Base-by-base conservation (phyloP, 2,113 vertebrate species). In the Ardeotis arabs region DNA sequence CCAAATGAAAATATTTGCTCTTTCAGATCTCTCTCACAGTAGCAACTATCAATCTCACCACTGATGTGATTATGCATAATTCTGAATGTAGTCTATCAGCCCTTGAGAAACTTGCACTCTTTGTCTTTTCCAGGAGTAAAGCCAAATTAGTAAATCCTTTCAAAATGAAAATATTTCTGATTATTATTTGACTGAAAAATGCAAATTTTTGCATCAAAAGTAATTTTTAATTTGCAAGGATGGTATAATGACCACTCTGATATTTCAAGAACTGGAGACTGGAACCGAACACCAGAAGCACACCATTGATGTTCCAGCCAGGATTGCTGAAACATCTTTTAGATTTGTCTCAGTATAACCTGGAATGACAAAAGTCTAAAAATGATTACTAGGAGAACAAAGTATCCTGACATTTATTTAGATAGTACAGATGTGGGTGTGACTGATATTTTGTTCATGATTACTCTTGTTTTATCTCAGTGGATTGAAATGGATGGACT, bases 1-100 rank as follows among this genome's bases (percentile, higher is more conserved):
- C 44, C 33, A 74, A 75, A 75, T 76, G 53, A 80, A 95, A 92
- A 92, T 79, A 82, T 82, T 93, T 90, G 12, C 35, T 87, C 25
- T 95, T 90, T 85, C 81, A 86, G 45, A 27, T 47, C 25, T 60
- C 22, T 91, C 24, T 78, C 41, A 28, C 49, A 73, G 79, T 47
- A 67, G 23, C 50, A 89, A 28, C 69, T 70, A 73, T 59, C 28
- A 89, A 6, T 84, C 55, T 77, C 74, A 45, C 3, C 4, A 56
- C 7, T 74, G 55, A 73, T 85, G 31, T 69, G 35, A 67, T 47
- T 82, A 60, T 74, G 18, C 25, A 29, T 90, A 74, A 66, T 49
- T 81, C 75, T 79, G 44, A 82, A 67, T 13, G 22, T 20, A 67
- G 18, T 70, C 41, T 75, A 18, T 74, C 47, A 85, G 25, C 45